Evolutionary conservation across 1,140 invertebrate species (phyloP), one percentile per base, ranked within the genome.

Genomic region (Drosophila orena): DNA sequence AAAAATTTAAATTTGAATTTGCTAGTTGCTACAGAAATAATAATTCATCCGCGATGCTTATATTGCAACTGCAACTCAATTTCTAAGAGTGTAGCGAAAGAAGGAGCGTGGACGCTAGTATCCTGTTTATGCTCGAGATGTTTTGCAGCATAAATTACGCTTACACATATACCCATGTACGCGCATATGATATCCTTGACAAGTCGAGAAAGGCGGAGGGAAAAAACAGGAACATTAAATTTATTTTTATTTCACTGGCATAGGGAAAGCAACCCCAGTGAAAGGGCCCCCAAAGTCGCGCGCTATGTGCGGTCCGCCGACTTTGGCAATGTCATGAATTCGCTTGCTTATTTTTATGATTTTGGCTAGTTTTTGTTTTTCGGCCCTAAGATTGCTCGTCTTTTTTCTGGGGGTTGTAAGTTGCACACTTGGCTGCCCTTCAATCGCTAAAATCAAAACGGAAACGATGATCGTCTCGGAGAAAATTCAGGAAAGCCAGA

Each of bases 191-290:
- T 77, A 83, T 86, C 79, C 65, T 64, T 88, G 81, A 62, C 69
- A 73, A 73, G 57, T 20, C 12, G 40, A 24, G 42, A 37, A 64
- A 43, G 70, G 53, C 40, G 53, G 22, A 62, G 40, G 65, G 37
- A 62, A 57, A 75, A 84, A 90, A 89, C 84, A 89, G 80, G 69
- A 90, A 89, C 84, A 89, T 90, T 90, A 89, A 89, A 89, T 89
- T 89, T 89, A 89, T 89, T 88, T 88, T 84, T 88, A 84, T 88
- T 89, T 84, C 55, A 20, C 50, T 52, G 49, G 30, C 43, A 44
- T 44, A 24, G 20, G 49, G 65, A 73, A 62, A 79, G 56, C 79
- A 83, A 88, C 71, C 50, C 44, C 50, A 81, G 68, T 56, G 75
- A 72, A 60, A 71, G 72, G 76, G 62, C 65, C 76, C 37, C 59